Base-by-base conservation (phyloP, 2,888 invertebrate species). In the Sarcophaga carnaria region DNA sequence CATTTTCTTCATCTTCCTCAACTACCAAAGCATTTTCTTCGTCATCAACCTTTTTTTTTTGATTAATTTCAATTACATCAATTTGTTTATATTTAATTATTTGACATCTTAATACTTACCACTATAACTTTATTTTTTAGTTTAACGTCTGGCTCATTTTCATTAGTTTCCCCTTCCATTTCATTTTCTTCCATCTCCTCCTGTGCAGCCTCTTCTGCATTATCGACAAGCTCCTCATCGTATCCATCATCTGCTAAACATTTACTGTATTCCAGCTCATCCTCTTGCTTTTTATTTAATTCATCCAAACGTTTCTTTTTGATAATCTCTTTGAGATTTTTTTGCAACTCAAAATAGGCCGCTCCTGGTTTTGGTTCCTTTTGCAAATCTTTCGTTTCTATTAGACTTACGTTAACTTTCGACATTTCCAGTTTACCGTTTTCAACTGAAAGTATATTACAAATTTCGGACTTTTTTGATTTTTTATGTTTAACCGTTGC, bases 311-410 rank as follows among this genome's bases (percentile, higher is more conserved):
- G 94, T 90, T 96, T 96, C 87, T 95, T 94, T 3, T 95, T 95
- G 90, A 98, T 97, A 92, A 96, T 94, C 17, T 95, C 94, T 90
- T 96, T 95, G 3, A 98, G 94, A 87, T 96, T 95, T 85, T 95
- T 95, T 91, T 96, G 96, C 76, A 98, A 93, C 89, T 95, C 95
- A n/a, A 94, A 92, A 88, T 96, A 95, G 89, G 96, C 96, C 3
- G 95, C 95, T 0, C 98, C 97, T 64, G 97, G 96, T 91, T 95
- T 95, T 54, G 94, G 94, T 20, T 94, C 92, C 71, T 90, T 91
- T 54, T 88, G 88, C 2, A 90, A 80, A 11, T 91, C 90, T 17
- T 90, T 88, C 6, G 91, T 91, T 10, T 92, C 91, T 11, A 90
- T 90, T 27, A 89, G 70, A 89, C 90, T 83, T 83, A 90, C 79